These are phyloP conservation scores for Chrysomela aeneicollis DNA, from an alignment of 2,888 invertebrate genomes.

Conservation along the genomic window DNA sequence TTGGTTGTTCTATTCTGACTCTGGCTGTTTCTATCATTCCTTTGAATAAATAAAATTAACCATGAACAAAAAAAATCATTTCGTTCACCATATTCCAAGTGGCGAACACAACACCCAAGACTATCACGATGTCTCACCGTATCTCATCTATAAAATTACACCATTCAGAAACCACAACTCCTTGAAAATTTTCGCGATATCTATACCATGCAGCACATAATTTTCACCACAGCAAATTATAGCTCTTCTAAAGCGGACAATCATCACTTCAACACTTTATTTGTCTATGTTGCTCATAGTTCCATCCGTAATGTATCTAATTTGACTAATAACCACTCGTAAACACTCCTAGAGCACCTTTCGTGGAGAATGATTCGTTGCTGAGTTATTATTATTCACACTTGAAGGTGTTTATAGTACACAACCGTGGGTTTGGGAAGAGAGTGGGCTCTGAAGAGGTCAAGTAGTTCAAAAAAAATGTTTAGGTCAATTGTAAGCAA, in stretches of 20 bases:
- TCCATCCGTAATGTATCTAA: conserved; percentile 23
- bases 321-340: conserved; percentile 27
- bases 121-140: neutral
- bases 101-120: no score
- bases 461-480: conserved; percentile 13
- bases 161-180: neutral
- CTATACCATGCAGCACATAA: neutral
- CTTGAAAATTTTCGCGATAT: neutral
- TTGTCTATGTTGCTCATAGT: conserved; percentile 27
- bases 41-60: no score
- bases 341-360: conserved; percentile 19
- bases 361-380: conserved; percentile 9
- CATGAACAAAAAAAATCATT: no score
- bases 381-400: conserved; percentile 17
- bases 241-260: conserved; percentile 9
- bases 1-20: no score
- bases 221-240: conserved; percentile 5
- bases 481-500: conserved; percentile 15
- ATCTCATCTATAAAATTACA: conserved; percentile 15
- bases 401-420: conserved; percentile 18
- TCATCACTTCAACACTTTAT: conserved; percentile 22
- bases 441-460: conserved; percentile 16
- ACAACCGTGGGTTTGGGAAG: conserved; percentile 7
- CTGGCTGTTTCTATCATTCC: no score
- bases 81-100: no score